Conservation (phyloP, 2,113 vertebrate genomes). For the Melanotaenia duboulayi region DNA sequence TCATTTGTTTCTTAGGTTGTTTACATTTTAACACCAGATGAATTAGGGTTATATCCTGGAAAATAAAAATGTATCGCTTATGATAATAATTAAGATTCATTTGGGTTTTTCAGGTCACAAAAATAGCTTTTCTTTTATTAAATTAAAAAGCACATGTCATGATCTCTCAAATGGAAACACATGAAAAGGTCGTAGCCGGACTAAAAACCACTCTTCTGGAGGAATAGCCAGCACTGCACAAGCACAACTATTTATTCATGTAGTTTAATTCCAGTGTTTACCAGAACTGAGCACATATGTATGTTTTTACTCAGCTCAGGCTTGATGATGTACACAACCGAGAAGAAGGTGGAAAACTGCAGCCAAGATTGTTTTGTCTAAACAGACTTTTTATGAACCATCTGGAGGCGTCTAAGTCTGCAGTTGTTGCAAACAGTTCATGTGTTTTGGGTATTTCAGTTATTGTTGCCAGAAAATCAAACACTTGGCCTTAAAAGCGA, state of each 20-base stretch:
- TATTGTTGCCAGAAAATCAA: not conserved
- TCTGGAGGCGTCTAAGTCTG: not conserved
- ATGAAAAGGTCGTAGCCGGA: not conserved
- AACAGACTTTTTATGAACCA: too few relatives aligned
- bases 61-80: too few relatives aligned
- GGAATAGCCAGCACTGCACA: slow-evolving; percentile 18
- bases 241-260: slow-evolving; percentile 21
- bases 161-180: slow-evolving; percentile 2
- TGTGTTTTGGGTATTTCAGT: not conserved
- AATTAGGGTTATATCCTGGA: too few relatives aligned
- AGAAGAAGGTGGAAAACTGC: too few relatives aligned
- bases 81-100: too few relatives aligned
- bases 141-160: not conserved
- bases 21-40: too few relatives aligned
- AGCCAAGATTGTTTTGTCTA: too few relatives aligned
- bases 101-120: slow-evolving; percentile 13
- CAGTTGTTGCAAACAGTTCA: not conserved
- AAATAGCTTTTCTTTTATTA: slow-evolving; percentile 25
- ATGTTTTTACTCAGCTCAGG: not conserved
- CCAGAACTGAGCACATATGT: not conserved
- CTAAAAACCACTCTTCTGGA: slow-evolving; percentile 8
- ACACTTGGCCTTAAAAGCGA: slow-evolving; percentile 34
- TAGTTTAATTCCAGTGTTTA: slow-evolving; percentile 23
- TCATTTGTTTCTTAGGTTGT: too few relatives aligned
- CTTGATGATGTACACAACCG: too few relatives aligned